A percentile compares a stretch with the other conserved stretches of the same genome.
Evolutionary conservation across 2,888 invertebrate genomes (phyloP).

Genomic region (Lithosia quadra): DNA sequence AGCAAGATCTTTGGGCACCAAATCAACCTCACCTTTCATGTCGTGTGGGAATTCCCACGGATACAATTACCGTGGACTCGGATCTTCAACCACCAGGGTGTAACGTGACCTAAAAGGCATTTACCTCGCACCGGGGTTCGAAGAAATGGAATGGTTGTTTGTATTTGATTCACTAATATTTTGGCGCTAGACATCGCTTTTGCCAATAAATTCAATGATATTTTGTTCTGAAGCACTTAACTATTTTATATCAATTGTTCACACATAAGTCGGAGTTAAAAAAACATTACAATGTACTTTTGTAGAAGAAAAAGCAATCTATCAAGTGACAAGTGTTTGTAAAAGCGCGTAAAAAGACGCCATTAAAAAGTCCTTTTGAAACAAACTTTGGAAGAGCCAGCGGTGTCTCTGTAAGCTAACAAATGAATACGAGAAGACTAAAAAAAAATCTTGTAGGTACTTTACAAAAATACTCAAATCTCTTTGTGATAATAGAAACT

Average conservation of each 20-base stretch:
- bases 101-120: no score
- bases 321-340: conserved; percentile 48
- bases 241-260: neutral
- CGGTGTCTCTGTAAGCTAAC: conserved; percentile 13
- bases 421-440: neutral
- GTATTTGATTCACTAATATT: no score
- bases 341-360: conserved; percentile 36
- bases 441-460: no score
- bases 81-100: no score
- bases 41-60: no score
- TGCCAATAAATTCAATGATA: neutral
- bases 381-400: conserved; percentile 31
- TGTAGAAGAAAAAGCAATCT: conserved; percentile 45
- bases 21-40: no score
- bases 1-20: no score
- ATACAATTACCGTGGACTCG: no score
- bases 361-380: conserved; percentile 31
- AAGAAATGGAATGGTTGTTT: no score
- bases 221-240: neutral
- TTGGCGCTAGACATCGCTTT: neutral
- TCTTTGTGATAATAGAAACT: neutral
- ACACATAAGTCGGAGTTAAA: neutral
- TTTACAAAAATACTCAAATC: neutral
- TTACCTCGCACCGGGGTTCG: no score
- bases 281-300: neutral